Conservation (phyloP, 64 coral and sea anemone species). For the Astreopora myriophthalma region DNA sequence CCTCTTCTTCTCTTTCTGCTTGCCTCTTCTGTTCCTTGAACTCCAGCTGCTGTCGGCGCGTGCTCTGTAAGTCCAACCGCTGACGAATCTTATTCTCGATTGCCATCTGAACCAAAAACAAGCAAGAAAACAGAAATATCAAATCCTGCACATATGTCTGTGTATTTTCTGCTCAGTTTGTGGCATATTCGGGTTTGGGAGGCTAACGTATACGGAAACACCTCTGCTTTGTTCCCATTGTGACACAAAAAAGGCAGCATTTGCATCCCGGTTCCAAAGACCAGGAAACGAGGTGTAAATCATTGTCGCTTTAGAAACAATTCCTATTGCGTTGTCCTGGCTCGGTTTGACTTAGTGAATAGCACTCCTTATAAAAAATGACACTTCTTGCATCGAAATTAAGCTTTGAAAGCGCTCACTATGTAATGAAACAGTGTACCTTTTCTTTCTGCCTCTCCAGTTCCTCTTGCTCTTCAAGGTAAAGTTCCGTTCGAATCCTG, state of each 20-base stretch:
- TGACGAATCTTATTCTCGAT: constrained; percentile 95
- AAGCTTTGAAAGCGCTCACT: too few species aligned
- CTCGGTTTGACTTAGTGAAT: too few species aligned
- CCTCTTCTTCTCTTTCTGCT: constrained; percentile 90
- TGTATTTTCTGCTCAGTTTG: too few species aligned
- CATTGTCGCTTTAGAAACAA: too few species aligned
- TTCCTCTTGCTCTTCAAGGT: constrained; percentile 98
- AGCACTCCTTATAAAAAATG: too few species aligned
- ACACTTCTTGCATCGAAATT: too few species aligned
- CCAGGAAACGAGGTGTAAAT: too few species aligned
- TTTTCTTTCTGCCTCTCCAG: constrained; percentile 86
- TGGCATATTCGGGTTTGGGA: too few species aligned
- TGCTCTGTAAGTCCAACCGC: constrained; percentile 90
- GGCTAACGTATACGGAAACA: neutral
- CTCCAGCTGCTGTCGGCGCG: constrained; percentile 89
- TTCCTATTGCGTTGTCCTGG: too few species aligned
- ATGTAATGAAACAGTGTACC: too few species aligned
- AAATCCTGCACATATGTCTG: neutral
- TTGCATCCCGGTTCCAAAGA: too few species aligned
- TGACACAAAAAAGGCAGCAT: too few species aligned
- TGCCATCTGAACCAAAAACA: constrained; percentile 60
- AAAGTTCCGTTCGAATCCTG: constrained; percentile 93
- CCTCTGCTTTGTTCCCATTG: neutral
- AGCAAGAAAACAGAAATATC: neutral
- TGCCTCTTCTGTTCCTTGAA: constrained; percentile 84